Evolutionary conservation across 1,140 invertebrate genomes (phyloP), one percentile per base, ranked within the genome.

Genomic region (Brachionus asplanchnoidis): DNA sequence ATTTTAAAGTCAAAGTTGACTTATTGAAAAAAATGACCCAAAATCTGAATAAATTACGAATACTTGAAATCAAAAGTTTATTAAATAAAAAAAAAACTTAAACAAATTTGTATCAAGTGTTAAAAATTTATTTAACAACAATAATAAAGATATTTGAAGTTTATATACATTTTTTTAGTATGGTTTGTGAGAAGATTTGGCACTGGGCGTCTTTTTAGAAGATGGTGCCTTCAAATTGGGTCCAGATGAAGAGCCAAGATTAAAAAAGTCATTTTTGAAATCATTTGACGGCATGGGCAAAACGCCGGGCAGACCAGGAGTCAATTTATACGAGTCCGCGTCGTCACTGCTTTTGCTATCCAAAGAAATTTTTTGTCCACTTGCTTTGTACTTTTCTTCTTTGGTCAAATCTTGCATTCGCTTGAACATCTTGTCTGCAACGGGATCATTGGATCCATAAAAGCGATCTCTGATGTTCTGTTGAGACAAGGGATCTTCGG

Each of bases 391-490:
- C 0, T 96, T 93, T 73, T 97, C 95, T 11, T 99, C 89, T 75
- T 95, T 95, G 0, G 97, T 97, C 93, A 99, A 94, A 2, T 95
- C 94, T 12, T 94, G 87, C 68, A 95, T 50, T 95, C 97, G 91
- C 85, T 95, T 93, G 91, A 99, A 93, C 26, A 99, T 90, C 89
- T 99, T 99, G 87, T 99, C 96, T 65, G 98, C 98, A 4, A 99
- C 97, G 1, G 97, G 98, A 92, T 99, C 98, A 90, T 99, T 99
- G 0, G 95, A 94, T 60, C 98, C 98, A 91, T 99, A 99, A 88
- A 98, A 99, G 86, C 94, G 90, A 91, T 99, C 98, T 89, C 97
- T 97, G 82, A 99, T 99, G 88, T 99, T 99, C 88, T 99, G 98
- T 91, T 99, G 96, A 14, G 96, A 95, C 3, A 99, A 89, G 8